These are phyloP conservation scores for Orchesella flavescens DNA, from an alignment of 2,888 invertebrate genomes.

Conservation along the genomic window DNA sequence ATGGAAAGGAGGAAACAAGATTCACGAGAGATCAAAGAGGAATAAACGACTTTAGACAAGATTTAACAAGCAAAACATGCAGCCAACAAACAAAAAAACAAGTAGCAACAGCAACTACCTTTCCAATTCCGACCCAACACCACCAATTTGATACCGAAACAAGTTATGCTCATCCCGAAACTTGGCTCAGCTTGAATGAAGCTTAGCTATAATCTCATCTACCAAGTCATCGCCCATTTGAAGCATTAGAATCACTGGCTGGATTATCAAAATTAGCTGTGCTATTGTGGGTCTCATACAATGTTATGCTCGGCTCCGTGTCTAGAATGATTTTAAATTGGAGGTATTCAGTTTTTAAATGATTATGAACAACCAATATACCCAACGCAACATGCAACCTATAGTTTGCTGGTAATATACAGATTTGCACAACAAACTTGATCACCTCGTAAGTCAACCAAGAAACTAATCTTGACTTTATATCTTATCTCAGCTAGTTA, in stretches of 20 bases:
- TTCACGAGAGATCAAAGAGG: conserved; percentile 6
- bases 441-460: conserved; percentile 62
- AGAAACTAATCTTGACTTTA: conserved; percentile 57
- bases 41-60: conserved; percentile 24
- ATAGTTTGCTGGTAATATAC: background rate
- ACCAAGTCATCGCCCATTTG: conserved; percentile 66
- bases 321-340: conserved; percentile 42
- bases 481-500: conserved; percentile 59
- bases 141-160: conserved; percentile 13
- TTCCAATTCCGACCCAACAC: background rate
- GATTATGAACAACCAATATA: conserved; percentile 30
- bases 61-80: conserved; percentile 44
- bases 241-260: conserved; percentile 67
- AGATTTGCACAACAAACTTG: conserved; percentile 44
- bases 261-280: conserved; percentile 68
- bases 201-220: conserved; percentile 46
- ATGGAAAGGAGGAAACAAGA: conserved; percentile 29
- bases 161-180: conserved; percentile 59
- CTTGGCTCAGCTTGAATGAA: background rate
- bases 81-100: conserved; percentile 26
- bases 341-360: conserved; percentile 38
- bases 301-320: conserved; percentile 24
- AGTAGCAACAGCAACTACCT: conserved; percentile 4
- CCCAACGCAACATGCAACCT: conserved; percentile 7
- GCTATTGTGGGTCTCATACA: background rate